Base-by-base conservation (phyloP, 1,140 invertebrate genomes). In the Bombus consobrinus region DNA sequence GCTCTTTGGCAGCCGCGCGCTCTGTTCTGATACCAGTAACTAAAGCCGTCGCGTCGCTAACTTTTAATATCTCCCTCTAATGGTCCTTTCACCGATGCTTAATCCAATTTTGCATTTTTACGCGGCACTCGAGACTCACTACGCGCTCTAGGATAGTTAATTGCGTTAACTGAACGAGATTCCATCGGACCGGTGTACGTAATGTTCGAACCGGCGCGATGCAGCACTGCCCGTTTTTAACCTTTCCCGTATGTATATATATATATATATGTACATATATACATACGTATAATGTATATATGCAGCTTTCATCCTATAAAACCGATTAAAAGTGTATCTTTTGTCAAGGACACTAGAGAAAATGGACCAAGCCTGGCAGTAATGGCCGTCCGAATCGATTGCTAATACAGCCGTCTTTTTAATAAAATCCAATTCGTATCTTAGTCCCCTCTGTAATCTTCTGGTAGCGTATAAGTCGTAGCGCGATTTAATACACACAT, bases 81-180 rank as follows among this genome's bases (percentile, higher is more conserved):
- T 90, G 89, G 91, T 80, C 76, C 91, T 90, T 92, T 91, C 82
- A 86, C 72, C 81, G 71, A 34, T 80, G 62, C 68, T 85, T 87
- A 90, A 91, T 92, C 87, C 85, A 87, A 91, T 91, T 92, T 91
- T 59, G 77, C 78, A 87, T 90, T 92, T 88, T 88, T 87, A 82
- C 69, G 43, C 43, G 84, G 25, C 79, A 72, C 76, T 72, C 72
- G 73, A n/a, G 47, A 53, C 68, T 62, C 75, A 15, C 28, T 62
- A 59, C 43, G 41, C 47, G 57, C 69, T n/a, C 71, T 43, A 34
- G 72, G 81, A 69, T 57, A 41, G 88, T 89, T 89, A 89, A 89
- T 87, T 87, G 81, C 81, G 47, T 68, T 89, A 89, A 89, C 89
- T 87, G 88, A 82, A 89, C 72, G 62, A 34, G 85, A 81, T 89